Conservation (phyloP, 2,113 vertebrate species). For the Centrocercus urophasianus region DNA sequence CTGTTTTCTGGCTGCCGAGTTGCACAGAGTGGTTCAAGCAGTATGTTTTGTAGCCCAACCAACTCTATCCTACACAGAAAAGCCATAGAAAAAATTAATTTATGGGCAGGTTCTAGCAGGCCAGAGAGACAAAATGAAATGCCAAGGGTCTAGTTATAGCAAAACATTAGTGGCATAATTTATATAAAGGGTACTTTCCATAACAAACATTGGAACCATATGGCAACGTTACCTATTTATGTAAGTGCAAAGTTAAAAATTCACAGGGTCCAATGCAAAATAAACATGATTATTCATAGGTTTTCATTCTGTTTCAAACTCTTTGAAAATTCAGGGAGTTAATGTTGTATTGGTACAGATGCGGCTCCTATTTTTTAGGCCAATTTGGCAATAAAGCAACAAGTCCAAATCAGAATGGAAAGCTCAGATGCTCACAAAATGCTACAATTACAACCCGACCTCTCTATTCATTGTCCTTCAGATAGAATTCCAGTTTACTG, state of each 20-base stretch:
- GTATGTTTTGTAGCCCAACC: neutral
- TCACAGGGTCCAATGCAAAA: neutral
- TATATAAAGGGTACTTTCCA: constrained; percentile 50
- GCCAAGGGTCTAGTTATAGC: constrained; percentile 31
- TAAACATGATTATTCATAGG: neutral
- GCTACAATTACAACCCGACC: neutral
- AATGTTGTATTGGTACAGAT: neutral
- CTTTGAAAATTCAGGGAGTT: neutral
- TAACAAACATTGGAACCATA: constrained; percentile 35
- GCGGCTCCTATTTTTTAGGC: neutral
- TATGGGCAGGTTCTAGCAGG: constrained; percentile 60
- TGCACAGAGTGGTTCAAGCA: neutral
- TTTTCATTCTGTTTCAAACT: neutral
- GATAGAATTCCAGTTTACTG: neutral
- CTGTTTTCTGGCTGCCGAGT: neutral
- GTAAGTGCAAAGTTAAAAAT: neutral
- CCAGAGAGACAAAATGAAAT: constrained; percentile 20
- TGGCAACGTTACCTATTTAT: neutral
- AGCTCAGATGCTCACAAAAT: neutral
- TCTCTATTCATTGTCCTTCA: neutral
- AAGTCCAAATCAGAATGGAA: neutral
- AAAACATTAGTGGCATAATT: constrained; percentile 28
- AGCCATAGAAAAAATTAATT: constrained; percentile 18
- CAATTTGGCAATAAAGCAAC: neutral
- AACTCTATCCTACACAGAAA: constrained; percentile 3